These are phyloP conservation scores for Cybosia mesomella DNA, from an alignment of 2,888 invertebrate species.

Conservation along the genomic window DNA sequence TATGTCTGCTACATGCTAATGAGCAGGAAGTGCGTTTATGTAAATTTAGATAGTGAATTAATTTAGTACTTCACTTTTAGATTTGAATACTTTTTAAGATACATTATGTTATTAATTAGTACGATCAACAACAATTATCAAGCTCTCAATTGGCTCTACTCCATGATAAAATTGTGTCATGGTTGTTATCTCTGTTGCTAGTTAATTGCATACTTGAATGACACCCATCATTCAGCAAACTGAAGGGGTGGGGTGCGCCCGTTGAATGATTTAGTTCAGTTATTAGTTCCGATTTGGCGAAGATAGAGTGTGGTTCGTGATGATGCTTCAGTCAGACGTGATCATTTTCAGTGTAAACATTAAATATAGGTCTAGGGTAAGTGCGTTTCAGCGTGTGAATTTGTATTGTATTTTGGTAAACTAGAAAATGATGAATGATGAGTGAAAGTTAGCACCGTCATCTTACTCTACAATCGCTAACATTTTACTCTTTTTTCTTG, in stretches of 20 bases:
- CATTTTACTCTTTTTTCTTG: not conserved
- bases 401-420: not conserved
- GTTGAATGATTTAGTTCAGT: conserved; percentile 62
- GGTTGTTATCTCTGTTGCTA: conserved; percentile 63
- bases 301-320: conserved; percentile 51
- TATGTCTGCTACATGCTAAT: conserved; percentile 36
- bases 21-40: conserved; percentile 31
- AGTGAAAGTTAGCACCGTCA: not conserved
- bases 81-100: conserved; percentile 1
- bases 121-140: conserved; percentile 41
- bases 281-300: conserved; percentile 71
- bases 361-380: conserved; percentile 22
- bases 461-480: not conserved
- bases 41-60: conserved; percentile 26
- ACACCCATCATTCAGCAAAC: conserved; percentile 69
- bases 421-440: no score
- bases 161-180: conserved; percentile 72
- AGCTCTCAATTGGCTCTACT: conserved; percentile 64
- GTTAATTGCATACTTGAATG: conserved; percentile 66
- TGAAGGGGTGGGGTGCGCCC: conserved; percentile 60
- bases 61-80: conserved; percentile 10
- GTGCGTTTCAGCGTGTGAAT: conserved; percentile 21
- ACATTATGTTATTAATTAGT: conserved; percentile 11
- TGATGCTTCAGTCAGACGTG: conserved; percentile 50
- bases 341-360: conserved; percentile 50